phyloP scores from a whole-genome alignment of 2,888 invertebrate genomes.

The Tricholauxania praeusta region DNA sequence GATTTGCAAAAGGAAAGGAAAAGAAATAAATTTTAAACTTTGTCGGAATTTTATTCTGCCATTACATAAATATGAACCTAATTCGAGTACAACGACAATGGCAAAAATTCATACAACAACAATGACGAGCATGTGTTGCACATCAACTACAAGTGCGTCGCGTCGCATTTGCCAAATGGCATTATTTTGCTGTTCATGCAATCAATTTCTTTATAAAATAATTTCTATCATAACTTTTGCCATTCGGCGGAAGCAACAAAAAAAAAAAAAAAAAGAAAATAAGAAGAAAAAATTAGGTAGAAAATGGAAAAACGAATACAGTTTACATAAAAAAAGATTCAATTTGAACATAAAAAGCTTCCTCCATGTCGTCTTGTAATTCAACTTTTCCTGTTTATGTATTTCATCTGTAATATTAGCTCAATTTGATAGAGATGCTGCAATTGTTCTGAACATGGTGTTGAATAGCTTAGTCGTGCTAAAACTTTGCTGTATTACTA shows the following conservation, averaged over 20 bases:
- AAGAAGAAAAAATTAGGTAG: no score
- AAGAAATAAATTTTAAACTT: no score
- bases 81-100: not conserved
- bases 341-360: constrained; percentile 27
- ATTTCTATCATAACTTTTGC: constrained; percentile 16
- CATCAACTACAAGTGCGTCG: constrained; percentile 2
- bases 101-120: not conserved
- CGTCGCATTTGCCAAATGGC: not conserved
- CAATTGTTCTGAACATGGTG: no score
- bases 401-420: no score
- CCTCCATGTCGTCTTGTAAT: not conserved
- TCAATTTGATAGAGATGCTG: no score
- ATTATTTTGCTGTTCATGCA: not conserved
- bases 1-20: no score
- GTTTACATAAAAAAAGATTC: constrained; percentile 23
- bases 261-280: no score
- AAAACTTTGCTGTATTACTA: no score
- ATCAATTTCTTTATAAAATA: constrained; percentile 19
- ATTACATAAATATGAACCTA: not conserved
- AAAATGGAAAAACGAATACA: not conserved
- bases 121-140: constrained; percentile 4
- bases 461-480: no score
- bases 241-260: not conserved
- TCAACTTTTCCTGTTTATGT: not conserved
- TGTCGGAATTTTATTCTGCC: no score